Base-by-base conservation (phyloP, 23 tunicate species). In the Diplosoma virens region DNA sequence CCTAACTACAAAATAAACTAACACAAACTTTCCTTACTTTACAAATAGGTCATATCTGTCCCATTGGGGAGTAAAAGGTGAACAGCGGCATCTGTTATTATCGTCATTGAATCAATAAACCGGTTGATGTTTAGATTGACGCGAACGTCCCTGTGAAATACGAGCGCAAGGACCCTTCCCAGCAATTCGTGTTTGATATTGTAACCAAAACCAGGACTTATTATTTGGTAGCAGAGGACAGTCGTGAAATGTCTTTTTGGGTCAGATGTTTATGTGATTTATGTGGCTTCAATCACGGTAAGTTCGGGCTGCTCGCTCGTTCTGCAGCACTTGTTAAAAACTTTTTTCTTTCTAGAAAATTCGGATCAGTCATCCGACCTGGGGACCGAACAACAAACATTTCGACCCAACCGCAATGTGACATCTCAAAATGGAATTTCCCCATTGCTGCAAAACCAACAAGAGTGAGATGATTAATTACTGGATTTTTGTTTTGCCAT, bases 281-380 rank as follows among this genome's bases (percentile, higher is more conserved):
- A 33, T 92, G 97, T 50, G 97, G 97, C 1, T 92, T 92, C 34
- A 81, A 74, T 73, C 90, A 92, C 60, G 97, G 97, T 92, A 32
- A 34, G 72, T 30, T 7, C 25, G 26, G 37, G 23, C 17, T 11
- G 11, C 7, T 28, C 9, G 14, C 50, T 41, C 14, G 50, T 41
- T 41, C 50, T 14, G 9, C 50, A 7, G 25, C 25, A 16, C 24
- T 9, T 14, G 50, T 14, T 41, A 41, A 14, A 41, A 7, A 41
- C 14, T 14, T 7, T 9, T 41, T 41, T 41, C 50, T 7, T 9
- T 55, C 2, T 52, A 72, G 78, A 72, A n/a, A 72, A 25, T 25
- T 61, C 78, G 0, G 79, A 86, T 6, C 64, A 86, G 37, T 79
- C 80, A 30, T 18, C 36, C 6, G 85, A 86, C 56, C 71, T 86